Evolutionary conservation across 2,113 vertebrate genomes (phyloP).

Genomic region (Hyla sarda): DNA sequence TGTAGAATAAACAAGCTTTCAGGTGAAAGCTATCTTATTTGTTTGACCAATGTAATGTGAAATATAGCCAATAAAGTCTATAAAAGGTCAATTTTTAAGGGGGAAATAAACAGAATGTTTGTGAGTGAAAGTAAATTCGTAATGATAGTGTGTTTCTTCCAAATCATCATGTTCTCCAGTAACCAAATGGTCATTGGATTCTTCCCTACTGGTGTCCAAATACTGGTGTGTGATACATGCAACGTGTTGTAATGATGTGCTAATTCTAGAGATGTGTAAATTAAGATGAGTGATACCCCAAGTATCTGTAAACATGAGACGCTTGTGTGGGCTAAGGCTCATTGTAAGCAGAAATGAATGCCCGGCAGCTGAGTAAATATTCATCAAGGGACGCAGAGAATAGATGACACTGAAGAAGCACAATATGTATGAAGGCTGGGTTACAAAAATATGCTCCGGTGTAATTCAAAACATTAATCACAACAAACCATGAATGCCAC

Average conservation of each 20-base stretch:
- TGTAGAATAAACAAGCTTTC: no score
- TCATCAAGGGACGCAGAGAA: constrained; percentile 24
- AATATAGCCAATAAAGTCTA: neutral
- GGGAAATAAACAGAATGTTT: neutral
- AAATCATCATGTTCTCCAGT: neutral
- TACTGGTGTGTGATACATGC: constrained; percentile 54
- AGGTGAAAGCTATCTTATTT: no score
- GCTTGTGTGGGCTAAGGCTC: constrained; percentile 27
- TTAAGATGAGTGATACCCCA: constrained; percentile 35
- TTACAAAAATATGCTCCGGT: constrained; percentile 54
- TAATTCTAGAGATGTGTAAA: constrained; percentile 49
- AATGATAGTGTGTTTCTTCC: neutral
- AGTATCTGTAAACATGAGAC: constrained; percentile 60
- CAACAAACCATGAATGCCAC: neutral
- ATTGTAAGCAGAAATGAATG: constrained; percentile 54
- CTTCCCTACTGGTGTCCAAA: constrained; percentile 55
- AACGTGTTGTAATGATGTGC: constrained; percentile 28
- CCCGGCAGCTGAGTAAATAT: constrained; percentile 71
- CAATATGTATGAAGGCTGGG: constrained; percentile 57
- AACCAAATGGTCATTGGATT: neutral
- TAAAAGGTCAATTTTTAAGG: neutral
- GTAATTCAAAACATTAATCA: constrained; percentile 37
- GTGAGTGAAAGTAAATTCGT: no score
- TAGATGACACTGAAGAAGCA: constrained; percentile 56
- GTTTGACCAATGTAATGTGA: neutral